Conservation (phyloP, 2,797 vertebrate genomes). For the Gorsachius magnificus region DNA sequence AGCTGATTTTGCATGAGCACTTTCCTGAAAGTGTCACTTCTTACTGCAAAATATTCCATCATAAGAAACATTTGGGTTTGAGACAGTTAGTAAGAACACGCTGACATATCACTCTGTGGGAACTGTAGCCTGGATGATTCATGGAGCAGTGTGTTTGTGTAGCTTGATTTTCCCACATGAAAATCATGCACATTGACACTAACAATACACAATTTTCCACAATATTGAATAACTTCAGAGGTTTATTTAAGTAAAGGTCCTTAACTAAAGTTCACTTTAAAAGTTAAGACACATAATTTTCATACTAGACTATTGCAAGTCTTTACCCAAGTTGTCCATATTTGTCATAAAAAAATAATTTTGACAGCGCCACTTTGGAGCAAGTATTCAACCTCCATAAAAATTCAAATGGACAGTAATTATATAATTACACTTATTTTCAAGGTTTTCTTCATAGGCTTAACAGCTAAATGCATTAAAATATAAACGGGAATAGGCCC, state of each 20-base stretch:
- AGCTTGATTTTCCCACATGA: neutral
- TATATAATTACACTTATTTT: neutral
- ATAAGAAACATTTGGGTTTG: neutral
- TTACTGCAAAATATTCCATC: neutral
- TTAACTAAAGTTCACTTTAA: neutral
- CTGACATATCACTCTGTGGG: neutral
- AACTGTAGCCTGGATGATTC: neutral
- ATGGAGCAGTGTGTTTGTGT: neutral
- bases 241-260: neutral
- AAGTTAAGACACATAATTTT: neutral
- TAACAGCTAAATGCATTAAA: neutral
- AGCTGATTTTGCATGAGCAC: neutral
- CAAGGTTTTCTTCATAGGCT: neutral
- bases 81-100: neutral
- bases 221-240: neutral
- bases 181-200: neutral
- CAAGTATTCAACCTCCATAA: neutral
- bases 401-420: neutral
- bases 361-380: neutral
- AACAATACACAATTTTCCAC: neutral
- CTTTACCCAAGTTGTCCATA: neutral
- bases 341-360: neutral
- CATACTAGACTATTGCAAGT: neutral
- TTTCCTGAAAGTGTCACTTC: neutral
- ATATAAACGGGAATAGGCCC: neutral